A percentile compares a stretch with the other conserved stretches of the same genome.
These are phyloP conservation scores for Channa maculata DNA, from an alignment of 2,113 vertebrate species.

Conservation along the genomic window DNA sequence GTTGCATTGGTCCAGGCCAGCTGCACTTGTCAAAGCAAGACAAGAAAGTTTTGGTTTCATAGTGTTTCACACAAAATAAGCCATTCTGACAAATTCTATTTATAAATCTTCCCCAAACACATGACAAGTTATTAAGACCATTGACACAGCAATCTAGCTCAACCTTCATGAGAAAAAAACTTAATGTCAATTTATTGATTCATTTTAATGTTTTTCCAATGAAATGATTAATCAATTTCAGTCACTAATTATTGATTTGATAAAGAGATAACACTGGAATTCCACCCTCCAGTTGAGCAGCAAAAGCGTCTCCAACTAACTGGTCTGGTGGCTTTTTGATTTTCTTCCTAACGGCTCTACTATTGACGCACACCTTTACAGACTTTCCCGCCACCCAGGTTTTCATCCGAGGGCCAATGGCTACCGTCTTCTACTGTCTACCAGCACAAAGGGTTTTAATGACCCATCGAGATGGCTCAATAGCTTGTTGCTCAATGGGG, in stretches of 20 bases:
- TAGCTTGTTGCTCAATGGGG: constrained; percentile 62
- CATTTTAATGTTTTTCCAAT: background rate
- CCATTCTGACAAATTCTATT: background rate
- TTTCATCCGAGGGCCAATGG: constrained; percentile 69
- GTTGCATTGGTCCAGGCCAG: too few relatives aligned
- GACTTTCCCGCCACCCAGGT: constrained; percentile 67
- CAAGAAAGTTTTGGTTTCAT: background rate
- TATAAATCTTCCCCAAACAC: background rate
- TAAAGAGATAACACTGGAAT: constrained; percentile 10
- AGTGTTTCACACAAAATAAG: background rate
- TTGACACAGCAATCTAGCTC: too few relatives aligned
- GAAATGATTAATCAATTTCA: background rate
- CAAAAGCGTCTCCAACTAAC: constrained; percentile 68
- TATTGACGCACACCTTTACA: constrained; percentile 75
- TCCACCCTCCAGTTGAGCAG: constrained; percentile 50
- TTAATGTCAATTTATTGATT: background rate
- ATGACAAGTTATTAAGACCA: background rate
- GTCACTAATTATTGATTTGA: constrained; percentile 3
- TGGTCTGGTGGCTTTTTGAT: constrained; percentile 82
- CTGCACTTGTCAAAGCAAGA: background rate
- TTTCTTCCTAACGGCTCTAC: constrained; percentile 64
- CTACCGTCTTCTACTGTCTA: constrained; percentile 71
- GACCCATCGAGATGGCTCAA: constrained; percentile 55
- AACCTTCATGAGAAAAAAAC: background rate
- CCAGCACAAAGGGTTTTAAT: constrained; percentile 80